Percentiles rank a stretch among this genome's conserved stretches.
phyloP scores from a whole-genome alignment of 2,113 vertebrate species.

The Genyomyrus donnyi region DNA sequence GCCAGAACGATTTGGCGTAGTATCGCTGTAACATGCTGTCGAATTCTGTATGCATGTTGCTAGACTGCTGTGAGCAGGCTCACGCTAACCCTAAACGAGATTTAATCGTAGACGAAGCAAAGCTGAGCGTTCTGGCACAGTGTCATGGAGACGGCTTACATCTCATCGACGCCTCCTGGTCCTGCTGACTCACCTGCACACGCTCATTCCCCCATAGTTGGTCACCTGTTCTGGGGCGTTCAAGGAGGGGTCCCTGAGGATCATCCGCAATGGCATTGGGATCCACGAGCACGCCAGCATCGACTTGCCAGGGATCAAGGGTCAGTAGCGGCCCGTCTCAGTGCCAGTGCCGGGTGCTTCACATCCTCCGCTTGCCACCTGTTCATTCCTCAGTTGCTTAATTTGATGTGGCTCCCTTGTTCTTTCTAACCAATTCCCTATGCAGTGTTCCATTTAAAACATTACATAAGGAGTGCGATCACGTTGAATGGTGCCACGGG shows the following conservation, averaged over 20 bases:
- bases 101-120: background rate
- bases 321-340: constrained; percentile 47
- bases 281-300: constrained; percentile 98
- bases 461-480: background rate
- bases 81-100: background rate
- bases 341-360: background rate
- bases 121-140: background rate
- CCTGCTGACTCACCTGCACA: background rate
- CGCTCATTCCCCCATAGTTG: constrained; percentile 61
- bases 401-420: background rate
- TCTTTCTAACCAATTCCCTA: background rate
- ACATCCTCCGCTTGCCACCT: background rate
- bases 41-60: background rate
- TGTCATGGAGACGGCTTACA: background rate
- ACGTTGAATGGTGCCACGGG: background rate
- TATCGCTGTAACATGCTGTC: background rate
- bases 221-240: constrained; percentile 96
- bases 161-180: background rate
- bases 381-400: background rate
- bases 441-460: background rate
- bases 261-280: constrained; percentile 94
- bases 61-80: background rate
- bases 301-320: constrained; percentile 95
- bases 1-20: background rate
- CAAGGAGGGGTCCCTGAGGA: constrained; percentile 91